Evolutionary conservation across 1,140 invertebrate species (phyloP), one percentile per base, ranked within the genome.

Genomic region (Drosophila simulans): DNA sequence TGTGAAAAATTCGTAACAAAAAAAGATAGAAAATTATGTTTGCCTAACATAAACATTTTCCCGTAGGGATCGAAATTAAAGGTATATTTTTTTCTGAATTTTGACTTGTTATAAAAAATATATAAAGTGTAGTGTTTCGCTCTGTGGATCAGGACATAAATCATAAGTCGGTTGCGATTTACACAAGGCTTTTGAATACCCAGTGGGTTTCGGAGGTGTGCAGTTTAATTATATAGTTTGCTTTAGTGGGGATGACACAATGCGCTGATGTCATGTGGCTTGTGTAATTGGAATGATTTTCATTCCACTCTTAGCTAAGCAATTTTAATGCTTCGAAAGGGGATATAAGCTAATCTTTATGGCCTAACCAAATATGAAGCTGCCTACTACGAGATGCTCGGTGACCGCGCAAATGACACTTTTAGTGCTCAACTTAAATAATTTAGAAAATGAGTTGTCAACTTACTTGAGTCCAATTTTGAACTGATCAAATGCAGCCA

Each of bases 401-500:
- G 2, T 22, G 20, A 22, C 3, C 20, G 3, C 20, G 20, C 3
- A 22, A 40, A 42, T 13, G n/a, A 8, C 37, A 11, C 0, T 5
- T 13, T 17, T 3, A n/a, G 31, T 27, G 17, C 20, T 43, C 17
- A 20, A 4, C n/a, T 27, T 1, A 0, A 4, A 5, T 27, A 8
- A 48, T 7, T 27, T 0, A 1, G 2, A 15, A 15, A 8, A 7
- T 25, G 5, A 46, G 5, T 13, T 46, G 57, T 57, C 35, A 37
- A 77, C 90, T 91, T 91, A 91, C 90, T 91, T 91, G 55, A 91
- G 82, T 68, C 90, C 90, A 72, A 91, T 90, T 90, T 91, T 91
- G 48, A 91, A 75, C 74, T 91, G 90, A 79, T 91, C 90, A 71
- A 91, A 74, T 55, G 90, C 83, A 57, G 90, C 82, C 90, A 91